Conservation (phyloP, 2,888 invertebrate genomes). For the Petrolisthes manimaculis region DNA sequence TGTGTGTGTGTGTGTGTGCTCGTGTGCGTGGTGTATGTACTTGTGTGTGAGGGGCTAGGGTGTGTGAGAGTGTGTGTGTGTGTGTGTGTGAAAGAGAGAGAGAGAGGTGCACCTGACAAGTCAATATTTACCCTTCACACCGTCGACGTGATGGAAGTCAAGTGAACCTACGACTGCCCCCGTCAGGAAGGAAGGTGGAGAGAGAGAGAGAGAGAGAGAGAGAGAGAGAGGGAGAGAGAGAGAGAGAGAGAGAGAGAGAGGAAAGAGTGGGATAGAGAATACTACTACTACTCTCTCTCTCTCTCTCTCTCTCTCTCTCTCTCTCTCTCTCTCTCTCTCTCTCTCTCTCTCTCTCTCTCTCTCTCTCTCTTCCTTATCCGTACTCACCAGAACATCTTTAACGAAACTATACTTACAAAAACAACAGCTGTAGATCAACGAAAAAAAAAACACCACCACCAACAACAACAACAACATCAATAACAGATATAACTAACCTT, state of each 20-base stretch:
- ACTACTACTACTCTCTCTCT: neutral
- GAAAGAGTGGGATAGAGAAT: neutral
- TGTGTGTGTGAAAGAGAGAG: no score
- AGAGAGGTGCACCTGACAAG: neutral
- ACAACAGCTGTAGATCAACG: no score
- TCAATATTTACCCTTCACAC: neutral
- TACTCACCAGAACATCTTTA: no score
- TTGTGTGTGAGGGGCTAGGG: no score
- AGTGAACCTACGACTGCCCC: neutral
- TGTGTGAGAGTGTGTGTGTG: neutral
- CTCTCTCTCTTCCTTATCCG: neutral
- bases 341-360: neutral
- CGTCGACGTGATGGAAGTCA: neutral
- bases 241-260: slow-evolving; percentile 24
- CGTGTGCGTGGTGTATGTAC: no score
- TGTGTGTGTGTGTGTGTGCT: slow-evolving; percentile 20
- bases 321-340: neutral
- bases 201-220: slow-evolving; percentile 31
- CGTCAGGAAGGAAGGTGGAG: neutral
- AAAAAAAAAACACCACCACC: no score
- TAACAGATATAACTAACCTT: no score
- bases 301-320: neutral
- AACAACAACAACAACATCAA: no score
- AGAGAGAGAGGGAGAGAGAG: slow-evolving; percentile 28
- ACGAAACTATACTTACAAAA: no score